Evolutionary conservation across 2,797 vertebrate species (phyloP).

Genomic region (Trachops cirrhosus): DNA sequence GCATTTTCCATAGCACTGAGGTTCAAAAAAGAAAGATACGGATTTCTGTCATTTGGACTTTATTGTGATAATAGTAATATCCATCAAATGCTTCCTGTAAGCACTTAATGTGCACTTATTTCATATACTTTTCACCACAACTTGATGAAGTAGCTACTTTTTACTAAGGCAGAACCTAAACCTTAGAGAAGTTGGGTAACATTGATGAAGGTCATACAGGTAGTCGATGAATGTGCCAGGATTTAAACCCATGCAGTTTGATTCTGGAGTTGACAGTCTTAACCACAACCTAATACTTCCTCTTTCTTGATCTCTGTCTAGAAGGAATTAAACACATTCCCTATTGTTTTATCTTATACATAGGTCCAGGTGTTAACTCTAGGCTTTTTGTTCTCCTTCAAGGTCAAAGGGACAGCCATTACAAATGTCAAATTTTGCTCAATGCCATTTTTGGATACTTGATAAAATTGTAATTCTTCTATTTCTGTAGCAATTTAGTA

Average conservation of each 20-base stretch:
- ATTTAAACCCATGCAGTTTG: background rate
- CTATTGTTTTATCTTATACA: background rate
- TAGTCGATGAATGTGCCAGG: background rate
- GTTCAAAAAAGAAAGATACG: background rate
- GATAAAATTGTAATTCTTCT: background rate
- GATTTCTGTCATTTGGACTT: constrained; percentile 29
- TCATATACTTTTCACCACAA: background rate
- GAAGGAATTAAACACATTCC: background rate
- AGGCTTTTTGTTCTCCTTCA: background rate
- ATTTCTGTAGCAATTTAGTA: constrained; percentile 1
- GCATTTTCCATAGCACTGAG: background rate
- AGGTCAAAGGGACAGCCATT: background rate
- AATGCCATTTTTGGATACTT: constrained; percentile 9
- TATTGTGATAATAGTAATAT: background rate
- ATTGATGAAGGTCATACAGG: background rate
- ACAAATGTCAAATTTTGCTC: constrained; percentile 5
- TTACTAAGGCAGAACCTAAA: background rate
- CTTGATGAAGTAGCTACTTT: background rate
- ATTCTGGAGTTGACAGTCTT: background rate
- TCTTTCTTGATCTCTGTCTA: background rate
- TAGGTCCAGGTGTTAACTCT: background rate
- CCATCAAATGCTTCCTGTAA: constrained; percentile 1
- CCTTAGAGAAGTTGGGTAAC: background rate
- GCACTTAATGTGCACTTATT: background rate
- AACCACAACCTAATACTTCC: background rate